Evolutionary conservation across 1,140 invertebrate species (phyloP), one percentile per base, ranked within the genome.

Genomic region (Lepidostoma basale): DNA sequence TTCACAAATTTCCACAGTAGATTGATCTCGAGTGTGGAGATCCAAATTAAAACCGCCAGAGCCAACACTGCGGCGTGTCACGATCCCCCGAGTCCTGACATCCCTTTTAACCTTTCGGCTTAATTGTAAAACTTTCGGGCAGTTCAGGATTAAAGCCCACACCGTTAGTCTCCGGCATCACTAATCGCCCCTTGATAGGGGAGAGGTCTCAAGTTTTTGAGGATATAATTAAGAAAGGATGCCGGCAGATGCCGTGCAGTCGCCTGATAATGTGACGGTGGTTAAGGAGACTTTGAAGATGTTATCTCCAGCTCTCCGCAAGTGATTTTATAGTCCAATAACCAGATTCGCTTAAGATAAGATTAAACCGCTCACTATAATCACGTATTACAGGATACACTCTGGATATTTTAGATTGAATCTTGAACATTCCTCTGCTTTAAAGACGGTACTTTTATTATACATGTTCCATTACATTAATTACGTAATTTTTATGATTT

Each of bases 171-270:
- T 59, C 69, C 65, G 62, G 68, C 62, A 44, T 64, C 65, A 67
- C 69, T 71, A 71, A 71, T 71, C 69, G 69, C 62, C 62, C 58
- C 65, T 71, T 71, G 69, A 71, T 68, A 71, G 60, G 62, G 60
- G 69, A 52, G 42, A 52, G 60, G 42, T 52, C 56, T 40, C 62
- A 68, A 65, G 60, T 68, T 71, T 71, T 67, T 65, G 49, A 71
- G 66, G 56, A 56, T 56, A 67, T 67, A 71, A 67, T 71, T 68
- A 68, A 68, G 65, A 63, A 45, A 45, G 63, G 47, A 70, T 54
- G 18, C 23, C 10, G 30, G 39, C 30, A 16, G n/a, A 16, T 28
- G 22, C 18, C n/a, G 12, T 14, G 49, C 44, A 47, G 44, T 47
- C n/a, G n/a, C n/a, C 23, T 23, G 20, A 23, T 18, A 47, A 47